Percentiles rank a stretch among this genome's conserved stretches.
phyloP scores from a whole-genome alignment of 2,113 vertebrate genomes.

The Gyps fulvus region DNA sequence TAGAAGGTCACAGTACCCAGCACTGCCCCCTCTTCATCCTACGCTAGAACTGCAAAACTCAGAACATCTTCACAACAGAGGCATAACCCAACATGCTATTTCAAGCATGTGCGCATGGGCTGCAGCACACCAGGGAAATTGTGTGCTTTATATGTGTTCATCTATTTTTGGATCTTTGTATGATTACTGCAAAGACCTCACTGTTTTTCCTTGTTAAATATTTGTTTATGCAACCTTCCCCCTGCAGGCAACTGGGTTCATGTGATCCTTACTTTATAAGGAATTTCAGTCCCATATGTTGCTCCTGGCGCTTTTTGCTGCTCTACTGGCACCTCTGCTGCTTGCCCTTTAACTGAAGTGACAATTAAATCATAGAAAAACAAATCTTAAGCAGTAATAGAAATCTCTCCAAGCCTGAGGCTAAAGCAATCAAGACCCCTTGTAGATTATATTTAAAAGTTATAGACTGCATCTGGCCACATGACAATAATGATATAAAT shows the following conservation, averaged over 20 bases:
- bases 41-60: background rate
- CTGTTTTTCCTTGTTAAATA: conserved; percentile 44
- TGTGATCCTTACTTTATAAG: conserved; percentile 55
- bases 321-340: conserved; percentile 44
- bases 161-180: conserved; percentile 44
- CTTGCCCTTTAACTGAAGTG: conserved; percentile 46
- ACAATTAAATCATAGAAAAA: conserved; percentile 44
- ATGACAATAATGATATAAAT: background rate
- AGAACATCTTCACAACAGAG: background rate
- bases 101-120: background rate
- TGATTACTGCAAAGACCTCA: conserved; percentile 37
- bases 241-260: conserved; percentile 24
- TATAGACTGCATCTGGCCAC: background rate
- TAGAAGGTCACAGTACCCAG: background rate
- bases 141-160: background rate
- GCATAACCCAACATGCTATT: background rate
- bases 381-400: conserved; percentile 31
- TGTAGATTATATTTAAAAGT: background rate
- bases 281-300: conserved; percentile 52
- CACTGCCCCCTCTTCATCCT: background rate
- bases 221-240: conserved; percentile 46
- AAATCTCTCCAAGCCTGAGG: background rate
- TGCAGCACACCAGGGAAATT: background rate
- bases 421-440: background rate
- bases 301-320: conserved; percentile 39